Base-by-base conservation (phyloP, 1,140 invertebrate genomes). In the Drosophila busckii region DNA sequence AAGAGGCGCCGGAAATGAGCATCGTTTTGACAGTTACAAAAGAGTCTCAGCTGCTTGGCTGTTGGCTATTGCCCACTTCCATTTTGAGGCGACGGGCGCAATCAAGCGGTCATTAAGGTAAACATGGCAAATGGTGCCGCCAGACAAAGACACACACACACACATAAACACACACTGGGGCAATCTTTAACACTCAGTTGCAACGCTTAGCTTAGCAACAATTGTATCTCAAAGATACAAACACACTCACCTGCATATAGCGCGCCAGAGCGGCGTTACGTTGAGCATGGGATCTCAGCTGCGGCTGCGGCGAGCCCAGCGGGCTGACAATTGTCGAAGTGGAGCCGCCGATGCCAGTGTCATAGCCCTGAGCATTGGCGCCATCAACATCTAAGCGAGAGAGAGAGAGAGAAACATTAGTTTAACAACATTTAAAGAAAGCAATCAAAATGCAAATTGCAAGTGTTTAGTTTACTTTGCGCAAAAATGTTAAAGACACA, bases 291-390 rank as follows among this genome's bases (percentile, higher is more conserved):
- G 83, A 87, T 80, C 83, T 63, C 32, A 87, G 54, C 64, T 85
- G 85, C 13, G 83, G 83, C 45, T 87, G 85, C 20, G 85, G 85
- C 1, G 85, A 87, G 26, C 85, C 85, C 41, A 87, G 46, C 23
- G 85, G 85, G 66, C 84, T 86, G 41, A 87, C 83, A 66, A 87
- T 87, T 32, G 83, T 86, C 45, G 85, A 86, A 58, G 85, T 87
- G 49, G 86, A 87, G 37, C 85, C 84, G 31, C 85, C 85, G 65
- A 87, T 87, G 28, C 85, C 84, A 34, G 86, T 87, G 64, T 86
- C 86, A 68, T 87, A 87, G 69, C 80, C 84, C 69, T 84, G 71
- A 61, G 83, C 64, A 67, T 84, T 82, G 69, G 69, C 84, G 63
- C 84, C 80, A 71, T 86, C 84, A 46, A 86, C 84, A 86, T 86